phyloP scores from a whole-genome alignment of 2,888 invertebrate species.

The Allacma fusca region DNA sequence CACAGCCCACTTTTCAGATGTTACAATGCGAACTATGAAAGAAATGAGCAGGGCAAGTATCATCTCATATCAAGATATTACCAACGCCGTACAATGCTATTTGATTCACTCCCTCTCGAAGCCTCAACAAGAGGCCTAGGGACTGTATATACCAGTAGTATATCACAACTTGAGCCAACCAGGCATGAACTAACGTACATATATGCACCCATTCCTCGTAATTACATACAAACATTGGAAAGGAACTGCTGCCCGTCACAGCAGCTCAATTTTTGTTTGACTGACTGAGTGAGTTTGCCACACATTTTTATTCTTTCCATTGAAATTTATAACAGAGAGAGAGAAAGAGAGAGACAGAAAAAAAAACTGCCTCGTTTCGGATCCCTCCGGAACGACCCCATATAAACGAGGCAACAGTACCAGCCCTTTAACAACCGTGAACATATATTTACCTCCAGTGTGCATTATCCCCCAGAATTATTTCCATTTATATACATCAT shows the following conservation, averaged over 20 bases:
- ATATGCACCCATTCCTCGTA: not conserved
- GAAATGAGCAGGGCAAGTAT: slow-evolving; percentile 38
- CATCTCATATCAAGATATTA: slow-evolving; percentile 42
- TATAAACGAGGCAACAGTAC: too few species aligned
- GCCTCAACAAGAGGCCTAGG: not conserved
- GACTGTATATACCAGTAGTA: not conserved
- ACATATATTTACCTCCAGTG: not conserved
- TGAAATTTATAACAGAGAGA: not conserved
- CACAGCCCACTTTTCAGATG: slow-evolving; percentile 32
- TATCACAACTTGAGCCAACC: not conserved
- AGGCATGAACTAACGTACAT: not conserved
- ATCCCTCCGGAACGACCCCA: too few species aligned
- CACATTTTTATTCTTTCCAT: slow-evolving; percentile 19
- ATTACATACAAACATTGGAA: not conserved
- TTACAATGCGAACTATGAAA: slow-evolving; percentile 26
- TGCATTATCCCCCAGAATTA: not conserved
- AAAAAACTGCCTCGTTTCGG: not conserved
- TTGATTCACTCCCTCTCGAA: slow-evolving; percentile 11
- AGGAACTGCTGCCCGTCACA: not conserved
- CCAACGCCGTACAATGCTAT: not conserved
- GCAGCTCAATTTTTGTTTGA: slow-evolving; percentile 16
- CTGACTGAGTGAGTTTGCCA: slow-evolving; percentile 11
- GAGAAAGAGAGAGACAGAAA: not conserved
- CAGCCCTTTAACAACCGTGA: slow-evolving; percentile 8
- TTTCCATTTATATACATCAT: not conserved